phyloP scores from a whole-genome alignment of 2,888 invertebrate genomes.

The Cyclophora albipunctata region DNA sequence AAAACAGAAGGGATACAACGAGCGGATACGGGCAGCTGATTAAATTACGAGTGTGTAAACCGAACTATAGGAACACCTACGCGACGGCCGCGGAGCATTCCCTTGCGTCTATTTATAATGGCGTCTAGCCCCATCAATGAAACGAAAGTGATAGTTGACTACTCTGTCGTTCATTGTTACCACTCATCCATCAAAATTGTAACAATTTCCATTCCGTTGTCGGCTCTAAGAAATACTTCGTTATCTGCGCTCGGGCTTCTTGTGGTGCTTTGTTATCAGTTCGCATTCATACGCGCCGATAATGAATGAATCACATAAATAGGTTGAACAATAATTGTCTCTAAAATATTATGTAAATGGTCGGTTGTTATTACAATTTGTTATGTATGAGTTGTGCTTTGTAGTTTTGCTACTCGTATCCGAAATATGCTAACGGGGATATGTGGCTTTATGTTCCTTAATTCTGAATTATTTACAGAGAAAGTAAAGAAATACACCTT shows the following conservation, averaged over 20 bases:
- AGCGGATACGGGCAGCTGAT: slow-evolving; percentile 60
- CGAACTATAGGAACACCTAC: slow-evolving; percentile 13
- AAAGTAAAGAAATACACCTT: too few relatives aligned
- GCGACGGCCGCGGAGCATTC: slow-evolving; percentile 8
- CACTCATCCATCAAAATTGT: slow-evolving; percentile 7
- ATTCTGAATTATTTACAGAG: too few relatives aligned
- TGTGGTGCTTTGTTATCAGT: slow-evolving; percentile 31
- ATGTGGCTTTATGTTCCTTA: too few relatives aligned
- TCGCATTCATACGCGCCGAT: slow-evolving; percentile 38
- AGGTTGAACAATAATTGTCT: slow-evolving; percentile 25
- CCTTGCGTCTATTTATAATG: slow-evolving; percentile 17
- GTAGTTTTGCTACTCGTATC: too few relatives aligned
- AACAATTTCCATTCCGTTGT: slow-evolving; percentile 14
- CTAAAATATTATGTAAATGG: not conserved
- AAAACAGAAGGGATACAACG: slow-evolving; percentile 31
- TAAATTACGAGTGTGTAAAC: slow-evolving; percentile 49
- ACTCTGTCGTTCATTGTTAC: slow-evolving; percentile 18
- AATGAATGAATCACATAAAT: slow-evolving; percentile 40
- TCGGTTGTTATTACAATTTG: too few relatives aligned
- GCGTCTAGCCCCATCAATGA: slow-evolving; percentile 9
- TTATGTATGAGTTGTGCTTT: too few relatives aligned
- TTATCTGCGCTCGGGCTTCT: slow-evolving; percentile 23
- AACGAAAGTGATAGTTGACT: slow-evolving; percentile 18
- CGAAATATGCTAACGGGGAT: too few relatives aligned
- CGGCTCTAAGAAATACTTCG: slow-evolving; percentile 14